phyloP scores from a whole-genome alignment of 2,888 invertebrate genomes.

The Lasius fuliginosus region DNA sequence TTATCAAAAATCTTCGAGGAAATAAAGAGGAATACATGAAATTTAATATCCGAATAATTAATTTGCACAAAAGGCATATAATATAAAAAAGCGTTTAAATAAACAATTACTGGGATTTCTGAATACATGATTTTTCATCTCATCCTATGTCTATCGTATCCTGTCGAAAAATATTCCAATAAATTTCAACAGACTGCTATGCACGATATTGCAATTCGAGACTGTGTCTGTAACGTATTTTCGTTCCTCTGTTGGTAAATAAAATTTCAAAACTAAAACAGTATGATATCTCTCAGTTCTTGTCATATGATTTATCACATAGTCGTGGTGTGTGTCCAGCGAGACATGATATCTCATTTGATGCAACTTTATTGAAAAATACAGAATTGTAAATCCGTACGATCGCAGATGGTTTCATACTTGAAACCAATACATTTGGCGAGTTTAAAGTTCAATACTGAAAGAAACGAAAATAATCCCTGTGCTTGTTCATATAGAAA shows the following conservation, averaged over 20 bases:
- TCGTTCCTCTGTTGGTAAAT: constrained; percentile 30
- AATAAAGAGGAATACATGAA: background rate
- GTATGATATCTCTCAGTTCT: background rate
- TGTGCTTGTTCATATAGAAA: background rate
- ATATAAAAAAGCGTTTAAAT: constrained; percentile 18
- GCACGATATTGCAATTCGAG: constrained; percentile 24
- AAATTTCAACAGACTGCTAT: constrained; percentile 25
- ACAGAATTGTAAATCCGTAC: background rate
- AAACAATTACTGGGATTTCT: background rate
- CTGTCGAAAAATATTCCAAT: constrained; percentile 29
- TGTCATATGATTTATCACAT: constrained; percentile 27
- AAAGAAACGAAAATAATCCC: background rate
- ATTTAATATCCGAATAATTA: constrained; percentile 36
- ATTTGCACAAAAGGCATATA: background rate
- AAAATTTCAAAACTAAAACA: constrained; percentile 36
- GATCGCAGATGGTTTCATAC: background rate
- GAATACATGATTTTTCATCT: constrained; percentile 16
- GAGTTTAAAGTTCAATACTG: background rate
- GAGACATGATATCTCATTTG: constrained; percentile 18
- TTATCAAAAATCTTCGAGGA: background rate
- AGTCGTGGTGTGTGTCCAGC: background rate
- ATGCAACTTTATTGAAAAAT: constrained; percentile 25
- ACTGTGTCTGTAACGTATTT: constrained; percentile 16
- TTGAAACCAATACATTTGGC: background rate
- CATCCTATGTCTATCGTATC: background rate